Evolutionary conservation across 2,113 vertebrate species (phyloP).

Genomic region (Nesogale talazaci): DNA sequence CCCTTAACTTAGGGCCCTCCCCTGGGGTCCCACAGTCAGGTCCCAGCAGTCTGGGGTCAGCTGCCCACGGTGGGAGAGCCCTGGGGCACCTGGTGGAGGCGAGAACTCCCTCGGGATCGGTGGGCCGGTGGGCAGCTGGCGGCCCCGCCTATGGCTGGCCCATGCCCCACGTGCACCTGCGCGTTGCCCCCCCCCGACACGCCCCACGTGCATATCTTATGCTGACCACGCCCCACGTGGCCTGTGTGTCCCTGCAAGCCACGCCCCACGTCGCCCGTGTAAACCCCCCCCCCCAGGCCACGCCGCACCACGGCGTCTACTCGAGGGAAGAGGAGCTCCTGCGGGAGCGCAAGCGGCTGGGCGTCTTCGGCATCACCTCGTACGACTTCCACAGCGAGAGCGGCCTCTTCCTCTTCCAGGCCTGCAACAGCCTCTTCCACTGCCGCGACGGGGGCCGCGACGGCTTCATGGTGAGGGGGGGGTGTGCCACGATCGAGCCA

Average conservation of each 20-base stretch:
- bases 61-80: too few species aligned
- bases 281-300: conserved; percentile 87
- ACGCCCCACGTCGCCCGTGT: too few species aligned
- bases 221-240: background rate
- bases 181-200: conserved; percentile 91
- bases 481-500: too few species aligned
- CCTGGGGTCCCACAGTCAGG: too few species aligned
- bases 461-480: conserved; percentile 97
- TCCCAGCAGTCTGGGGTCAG: too few species aligned
- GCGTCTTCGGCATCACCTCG: conserved; percentile 97
- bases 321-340: conserved; percentile 97
- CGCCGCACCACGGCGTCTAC: conserved; percentile 96
- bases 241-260: too few species aligned
- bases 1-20: too few species aligned
- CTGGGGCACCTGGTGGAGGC: rapidly evolving
- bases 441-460: conserved; percentile 96
- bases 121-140: background rate
- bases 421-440: conserved; percentile 98
- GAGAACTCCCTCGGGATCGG: background rate
- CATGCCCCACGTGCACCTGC: background rate
- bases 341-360: conserved; percentile 95
- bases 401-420: conserved; percentile 98
- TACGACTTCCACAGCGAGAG: conserved; percentile 96
- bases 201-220: too few species aligned
- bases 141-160: background rate